Base-by-base conservation (phyloP, 2,113 vertebrate genomes). In the Paratilapia polleni region DNA sequence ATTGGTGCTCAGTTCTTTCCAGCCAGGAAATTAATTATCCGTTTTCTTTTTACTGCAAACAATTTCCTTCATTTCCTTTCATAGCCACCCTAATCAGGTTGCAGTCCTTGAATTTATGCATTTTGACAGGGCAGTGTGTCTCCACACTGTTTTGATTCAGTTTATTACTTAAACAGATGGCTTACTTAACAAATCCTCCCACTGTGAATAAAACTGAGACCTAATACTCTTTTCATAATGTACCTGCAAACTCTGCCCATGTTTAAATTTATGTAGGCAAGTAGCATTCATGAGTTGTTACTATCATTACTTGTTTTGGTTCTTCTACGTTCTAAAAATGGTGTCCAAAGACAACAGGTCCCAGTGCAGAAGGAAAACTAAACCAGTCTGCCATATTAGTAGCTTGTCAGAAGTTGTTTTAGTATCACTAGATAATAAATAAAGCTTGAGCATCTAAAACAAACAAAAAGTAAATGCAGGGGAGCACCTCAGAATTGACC, bases 11-110 rank as follows among this genome's bases (percentile, higher is more conserved):
- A 73, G 66, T 70, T 78, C 68, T 64, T 5, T 82, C 57, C 78
- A 74, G 68, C 20, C 38, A 63, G 77, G 54, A 52, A 63, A 74
- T 77, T 41, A 54, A 83, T 58, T 58, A 60, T 43, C 66, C 19
- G 15, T 60, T 78, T 56, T 31, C 58, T 75, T 87, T 80, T 66
- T 63, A 57, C 77, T 52, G 60, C 31, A 57, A 78, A 61, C 78
- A 73, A 70, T 87, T 90, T 81, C 76, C 76, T 81, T 49, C 81
- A 87, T 83, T 64, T n/a, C n/a, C n/a, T n/a, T n/a, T n/a, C 24
- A 63, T 68, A 84, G 63, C 22, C 60, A 24, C 28, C 2, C 13
- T 89, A 87, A 91, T 87, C 78, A 81, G 31, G 36, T 85, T 91
- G 81, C 24, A 70, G 64, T 70, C 76, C 80, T 80, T 11, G 9